Evolutionary conservation across 2,888 invertebrate genomes (phyloP), one percentile per base, ranked within the genome.

Genomic region (Sycophila texana): DNA sequence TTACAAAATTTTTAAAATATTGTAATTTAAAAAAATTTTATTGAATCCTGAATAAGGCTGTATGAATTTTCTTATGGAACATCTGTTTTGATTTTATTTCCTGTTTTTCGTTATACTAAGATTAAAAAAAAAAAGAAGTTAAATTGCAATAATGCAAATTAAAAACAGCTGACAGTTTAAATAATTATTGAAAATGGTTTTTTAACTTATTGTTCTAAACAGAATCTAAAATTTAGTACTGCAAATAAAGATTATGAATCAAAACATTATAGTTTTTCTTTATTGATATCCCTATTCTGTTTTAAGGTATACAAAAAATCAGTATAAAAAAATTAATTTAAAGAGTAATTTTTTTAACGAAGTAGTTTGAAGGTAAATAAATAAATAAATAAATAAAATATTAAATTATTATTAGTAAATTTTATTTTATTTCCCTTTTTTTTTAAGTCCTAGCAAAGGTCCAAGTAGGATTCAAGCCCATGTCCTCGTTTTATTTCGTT

Each of bases 171-270:
- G 7, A 39, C 7, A 7, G 7, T 4, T 39, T 4, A 39, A 39
- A 7, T 39, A 39, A 39, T n/a, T n/a, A n/a, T n/a, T n/a, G n/a
- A 7, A 30, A 30, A 30, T 30, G 7, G 4, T 30, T 30, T 30
- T 30, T 30, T 39, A 39, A 39, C 7, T 39, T 61, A 67, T 74
- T 67, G 61, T 72, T 79, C 58, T 49, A 53, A 55, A 67, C 47
- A 30, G 67, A 67, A 67, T 75, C 72, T 63, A 2, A 71, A 12
- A 72, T 71, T 20, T 39, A 39, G 68, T 13, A 30, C 61, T 53
- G 30, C 30, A 72, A 79, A 75, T 79, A 79, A 79, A 79, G 49
- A 68, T 74, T 39, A 77, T 66, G 39, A 71, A 18, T 39, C 10
- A 13, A 58, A 72, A 7, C 39, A 58, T 58, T 2, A 53, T 5